Base-by-base conservation (phyloP, 37 sponge, comb jelly and placozoan genomes). In the Aphrocallistes beatrix region DNA sequence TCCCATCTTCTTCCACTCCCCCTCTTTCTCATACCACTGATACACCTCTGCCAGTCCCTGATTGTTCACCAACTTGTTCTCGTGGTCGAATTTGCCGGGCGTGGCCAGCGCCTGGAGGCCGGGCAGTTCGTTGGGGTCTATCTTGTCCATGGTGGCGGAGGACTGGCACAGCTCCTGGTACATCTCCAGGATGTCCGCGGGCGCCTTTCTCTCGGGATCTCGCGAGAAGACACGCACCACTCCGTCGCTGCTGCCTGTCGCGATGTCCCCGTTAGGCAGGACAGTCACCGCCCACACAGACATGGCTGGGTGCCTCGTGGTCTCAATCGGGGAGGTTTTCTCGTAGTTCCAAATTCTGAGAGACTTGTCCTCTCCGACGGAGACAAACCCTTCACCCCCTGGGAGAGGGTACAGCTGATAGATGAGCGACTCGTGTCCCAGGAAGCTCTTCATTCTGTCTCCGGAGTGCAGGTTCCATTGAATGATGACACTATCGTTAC, bases 351-450 rank as follows among this genome's bases (percentile, higher is more conserved):
- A 60, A 6, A 60, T 30, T 6, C 34, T 3, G 28, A 60, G 75
- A 30, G 75, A 60, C 34, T 60, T 60, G 75, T 60, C 75, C 34
- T 60, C 75, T 13, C 75, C 75, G 3, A 60, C 75, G n/a, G 75
- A 60, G 6, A 60, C 75, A 30, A 60, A 60, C 75, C 75, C 75
- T 30, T 60, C 75, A 8, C n/a, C n/a, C 17, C 6, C 3, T 19
- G 75, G 75, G 75, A 60, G 75, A 60, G 75, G 75, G 34, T 19
- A 60, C 75, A 60, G 75, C 75, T 60, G 75, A 13, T 60, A 60
- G 75, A 60, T 60, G 34, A 60, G 75, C 25, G 75, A 60, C 34
- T 60, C 75, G 34, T 60, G 75, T 13, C 75, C 75, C 75, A 13
- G 8, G 34, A 60, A 60, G 21, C 17, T 60, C 8, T 13, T 3